Conservation (phyloP, 2,113 vertebrate species). For the Solea senegalensis region DNA sequence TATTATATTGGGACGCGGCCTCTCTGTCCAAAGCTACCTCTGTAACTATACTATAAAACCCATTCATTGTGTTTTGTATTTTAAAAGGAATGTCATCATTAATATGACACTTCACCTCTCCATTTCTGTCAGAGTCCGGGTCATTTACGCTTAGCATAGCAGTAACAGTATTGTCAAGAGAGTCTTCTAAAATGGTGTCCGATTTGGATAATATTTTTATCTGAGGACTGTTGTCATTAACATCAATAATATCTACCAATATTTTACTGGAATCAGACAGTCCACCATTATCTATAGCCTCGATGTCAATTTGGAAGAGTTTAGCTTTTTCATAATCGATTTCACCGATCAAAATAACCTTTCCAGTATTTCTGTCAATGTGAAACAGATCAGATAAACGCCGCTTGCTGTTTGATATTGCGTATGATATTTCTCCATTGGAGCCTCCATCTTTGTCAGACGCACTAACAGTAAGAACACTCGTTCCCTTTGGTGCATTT, state of each 20-base stretch:
- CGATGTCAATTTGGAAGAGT: constrained; percentile 72
- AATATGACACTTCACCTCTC: constrained; percentile 46
- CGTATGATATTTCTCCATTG: constrained; percentile 80
- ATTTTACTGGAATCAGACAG: constrained; percentile 77
- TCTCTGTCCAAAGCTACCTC: constrained; percentile 65
- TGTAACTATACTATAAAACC: constrained; percentile 70
- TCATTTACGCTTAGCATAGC: constrained; percentile 71
- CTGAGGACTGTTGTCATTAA: constrained; percentile 82
- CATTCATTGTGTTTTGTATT: constrained; percentile 64
- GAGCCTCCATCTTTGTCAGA: constrained; percentile 81
- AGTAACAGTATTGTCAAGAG: constrained; percentile 61
- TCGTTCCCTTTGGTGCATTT: constrained; percentile 61
- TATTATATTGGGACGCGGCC: constrained; percentile 16
- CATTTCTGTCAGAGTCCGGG: constrained; percentile 73
- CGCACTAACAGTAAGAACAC: constrained; percentile 74
- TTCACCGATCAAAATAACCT: constrained; percentile 68
- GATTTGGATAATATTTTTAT: constrained; percentile 73
- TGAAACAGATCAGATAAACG: constrained; percentile 65
- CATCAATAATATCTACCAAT: constrained; percentile 77
- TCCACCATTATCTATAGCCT: constrained; percentile 80
- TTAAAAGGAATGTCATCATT: constrained; percentile 46
- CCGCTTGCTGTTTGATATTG: constrained; percentile 66
- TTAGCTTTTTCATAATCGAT: constrained; percentile 82
- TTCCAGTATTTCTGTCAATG: constrained; percentile 73
- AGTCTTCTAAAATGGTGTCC: constrained; percentile 66